A percentile compares a stretch with the other conserved stretches of the same genome.
phyloP scores from a whole-genome alignment of 2,797 vertebrate genomes.

The Tiaroga cobitis region DNA sequence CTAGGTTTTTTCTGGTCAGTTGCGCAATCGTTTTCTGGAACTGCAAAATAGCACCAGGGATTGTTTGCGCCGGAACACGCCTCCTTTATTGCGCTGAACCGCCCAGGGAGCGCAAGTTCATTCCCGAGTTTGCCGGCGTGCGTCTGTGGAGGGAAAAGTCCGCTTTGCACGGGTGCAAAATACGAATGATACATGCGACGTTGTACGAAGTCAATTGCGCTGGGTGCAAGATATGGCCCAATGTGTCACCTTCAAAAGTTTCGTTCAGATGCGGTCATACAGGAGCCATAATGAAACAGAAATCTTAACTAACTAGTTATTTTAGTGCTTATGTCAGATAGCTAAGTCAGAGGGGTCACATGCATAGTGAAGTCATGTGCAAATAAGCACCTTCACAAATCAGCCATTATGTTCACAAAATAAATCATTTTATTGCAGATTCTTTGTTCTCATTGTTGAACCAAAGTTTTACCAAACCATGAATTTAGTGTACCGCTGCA shows the following conservation, averaged over 20 bases:
- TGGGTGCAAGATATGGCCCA: too few species aligned
- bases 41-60: too few species aligned
- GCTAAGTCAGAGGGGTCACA: neutral
- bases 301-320: neutral
- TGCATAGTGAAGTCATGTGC: neutral
- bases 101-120: too few species aligned
- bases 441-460: neutral
- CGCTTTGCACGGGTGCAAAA: too few species aligned
- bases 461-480: neutral
- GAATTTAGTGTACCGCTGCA: neutral
- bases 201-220: too few species aligned
- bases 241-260: neutral
- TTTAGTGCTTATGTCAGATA: neutral
- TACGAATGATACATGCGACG: too few species aligned
- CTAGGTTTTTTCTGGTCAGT: too few species aligned
- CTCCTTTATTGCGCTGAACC: too few species aligned
- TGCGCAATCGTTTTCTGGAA: too few species aligned
- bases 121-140: too few species aligned
- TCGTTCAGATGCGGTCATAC: neutral
- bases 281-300: neutral
- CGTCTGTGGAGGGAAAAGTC: too few species aligned
- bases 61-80: too few species aligned
- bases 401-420: neutral
- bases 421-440: neutral
- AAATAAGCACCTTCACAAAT: neutral